These are phyloP conservation scores for Zalophus californianus DNA, from an alignment of 2,797 vertebrate genomes.

Conservation along the genomic window DNA sequence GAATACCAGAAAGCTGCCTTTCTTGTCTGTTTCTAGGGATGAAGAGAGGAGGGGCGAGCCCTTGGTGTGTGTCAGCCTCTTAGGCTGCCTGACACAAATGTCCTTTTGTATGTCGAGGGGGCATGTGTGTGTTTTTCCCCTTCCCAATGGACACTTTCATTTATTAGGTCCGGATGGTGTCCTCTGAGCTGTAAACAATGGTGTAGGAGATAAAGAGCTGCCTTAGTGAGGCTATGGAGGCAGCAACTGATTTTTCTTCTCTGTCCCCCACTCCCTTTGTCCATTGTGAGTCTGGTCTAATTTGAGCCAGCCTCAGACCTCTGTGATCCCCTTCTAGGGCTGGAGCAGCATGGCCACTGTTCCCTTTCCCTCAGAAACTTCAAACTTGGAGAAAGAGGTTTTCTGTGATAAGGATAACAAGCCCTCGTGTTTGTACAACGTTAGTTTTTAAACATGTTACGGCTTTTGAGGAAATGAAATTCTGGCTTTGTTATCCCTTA, in stretches of 20 bases:
- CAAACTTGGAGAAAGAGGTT: neutral
- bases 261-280: conserved; percentile 21
- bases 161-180: conserved; percentile 75
- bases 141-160: conserved; percentile 77
- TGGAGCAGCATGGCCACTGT: neutral
- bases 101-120: conserved; percentile 73
- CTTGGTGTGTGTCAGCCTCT: conserved; percentile 69
- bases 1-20: conserved; percentile 75
- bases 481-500: conserved; percentile 54
- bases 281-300: neutral
- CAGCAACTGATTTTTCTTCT: conserved; percentile 28
- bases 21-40: conserved; percentile 68
- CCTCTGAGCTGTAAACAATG: conserved; percentile 60
- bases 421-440: neutral
- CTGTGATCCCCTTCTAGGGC: neutral
- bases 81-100: conserved; percentile 70
- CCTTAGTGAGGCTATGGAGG: conserved; percentile 38
- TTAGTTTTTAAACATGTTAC: conserved; percentile 42
- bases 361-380: conserved; percentile 20
- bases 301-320: neutral
- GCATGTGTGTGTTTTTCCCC: conserved; percentile 69
- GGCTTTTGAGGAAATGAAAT: conserved; percentile 48
- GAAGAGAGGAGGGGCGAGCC: conserved; percentile 31
- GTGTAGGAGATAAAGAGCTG: conserved; percentile 51
- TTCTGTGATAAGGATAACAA: neutral